Evolutionary conservation across 30 jellyfish, hydroid and myxozoan genomes (phyloP), one percentile per base, ranked within the genome.

Genomic region (Hydra vulgaris): DNA sequence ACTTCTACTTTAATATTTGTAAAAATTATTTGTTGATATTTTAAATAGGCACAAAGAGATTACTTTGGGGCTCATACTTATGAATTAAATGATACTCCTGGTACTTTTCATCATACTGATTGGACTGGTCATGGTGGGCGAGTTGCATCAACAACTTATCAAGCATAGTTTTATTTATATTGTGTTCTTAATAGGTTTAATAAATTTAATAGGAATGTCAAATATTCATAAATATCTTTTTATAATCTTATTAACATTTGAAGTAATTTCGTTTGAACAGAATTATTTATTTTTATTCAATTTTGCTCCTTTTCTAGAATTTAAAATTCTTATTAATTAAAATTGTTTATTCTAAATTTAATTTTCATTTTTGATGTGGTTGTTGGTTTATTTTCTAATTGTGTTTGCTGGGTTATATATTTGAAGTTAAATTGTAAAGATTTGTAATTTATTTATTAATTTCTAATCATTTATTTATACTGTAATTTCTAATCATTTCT

Each of bases 71-170:
- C 99, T 18, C 99, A 94, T 77, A 94, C 99, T 0, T 94, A 94
- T 79, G 97, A 94, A 85, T 67, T 89, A 74, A 72, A 85, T 66
- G 76, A 88, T 0, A 77, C 54, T 71, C 97, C 96, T 8, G 99
- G 99, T 27, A 80, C 78, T 54, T 94, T 88, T 88, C 90, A 83
- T 20, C 99, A 94, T 83, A 88, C 99, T 0, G 84, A 94, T 69
- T 94, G 99, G 99, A 92, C 96, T 21, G 98, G 98, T 16, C 96
- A 79, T 76, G 98, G 98, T 22, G 98, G 98, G 26, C 87, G 86
- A 27, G 98, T 92, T 72, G 84, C 98, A 0, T 92, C 98, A 23
- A 74, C 98, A 7, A 92, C 98, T 17, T 92, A 92, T 77, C 95
- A 89, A 72, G 97, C 95, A 19, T 89, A 92, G 85, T 20, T 26